phyloP scores from a whole-genome alignment of 2,113 vertebrate species.

The Hemichromis elongatus region DNA sequence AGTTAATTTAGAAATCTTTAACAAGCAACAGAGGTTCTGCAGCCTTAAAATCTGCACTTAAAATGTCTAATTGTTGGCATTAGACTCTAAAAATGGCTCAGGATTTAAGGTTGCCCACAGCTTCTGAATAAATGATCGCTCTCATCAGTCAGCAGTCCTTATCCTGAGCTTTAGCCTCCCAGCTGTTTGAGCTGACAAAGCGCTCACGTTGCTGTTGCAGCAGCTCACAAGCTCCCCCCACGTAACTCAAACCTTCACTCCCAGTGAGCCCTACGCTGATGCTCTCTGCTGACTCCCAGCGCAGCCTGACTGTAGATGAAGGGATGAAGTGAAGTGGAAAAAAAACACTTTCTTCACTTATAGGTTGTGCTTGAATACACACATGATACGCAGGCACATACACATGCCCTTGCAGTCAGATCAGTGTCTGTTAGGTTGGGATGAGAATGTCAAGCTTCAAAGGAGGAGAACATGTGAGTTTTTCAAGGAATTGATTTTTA shows the following conservation, averaged over 20 bases:
- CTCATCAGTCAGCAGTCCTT: slow-evolving; percentile 14
- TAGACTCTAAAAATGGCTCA: background rate
- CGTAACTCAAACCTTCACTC: slow-evolving; percentile 13
- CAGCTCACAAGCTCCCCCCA: background rate
- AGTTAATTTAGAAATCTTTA: background rate
- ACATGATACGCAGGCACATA: background rate
- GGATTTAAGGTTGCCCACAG: background rate
- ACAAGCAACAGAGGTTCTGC: background rate
- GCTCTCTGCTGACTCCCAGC: slow-evolving; percentile 8
- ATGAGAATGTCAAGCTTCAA: slow-evolving; percentile 21
- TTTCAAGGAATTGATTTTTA: slow-evolving; percentile 28
- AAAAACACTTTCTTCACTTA: background rate
- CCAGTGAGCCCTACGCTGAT: background rate
- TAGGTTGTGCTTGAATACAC: background rate
- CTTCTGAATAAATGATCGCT: slow-evolving; percentile 14
- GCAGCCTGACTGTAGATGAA: slow-evolving; percentile 3
- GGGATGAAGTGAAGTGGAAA: background rate
- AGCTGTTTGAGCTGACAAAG: slow-evolving; percentile 36
- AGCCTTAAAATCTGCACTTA: background rate
- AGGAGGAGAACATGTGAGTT: background rate
- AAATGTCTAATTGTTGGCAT: background rate
- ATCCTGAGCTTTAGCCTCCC: slow-evolving; percentile 21
- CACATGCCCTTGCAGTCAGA: background rate
- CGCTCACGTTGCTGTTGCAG: background rate
- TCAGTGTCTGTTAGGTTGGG: background rate